These are phyloP conservation scores for Cossypha polioptera DNA, from an alignment of 2,797 vertebrate genomes.

Conservation along the genomic window DNA sequence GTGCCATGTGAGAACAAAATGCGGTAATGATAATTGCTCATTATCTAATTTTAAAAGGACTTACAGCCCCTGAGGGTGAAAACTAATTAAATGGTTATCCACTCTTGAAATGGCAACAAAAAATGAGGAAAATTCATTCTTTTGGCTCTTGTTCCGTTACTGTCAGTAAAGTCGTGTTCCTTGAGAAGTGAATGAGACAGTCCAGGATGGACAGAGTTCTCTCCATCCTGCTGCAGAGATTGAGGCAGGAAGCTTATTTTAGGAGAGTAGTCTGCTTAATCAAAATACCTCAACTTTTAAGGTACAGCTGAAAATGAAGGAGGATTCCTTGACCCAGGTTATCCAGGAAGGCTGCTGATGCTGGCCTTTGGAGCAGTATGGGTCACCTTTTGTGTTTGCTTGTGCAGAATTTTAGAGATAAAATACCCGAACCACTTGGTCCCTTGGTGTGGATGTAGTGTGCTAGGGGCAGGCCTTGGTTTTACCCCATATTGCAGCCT, in stretches of 20 bases:
- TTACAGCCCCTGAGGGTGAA: background rate
- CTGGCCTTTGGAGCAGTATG: background rate
- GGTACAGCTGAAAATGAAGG: background rate
- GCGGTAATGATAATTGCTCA: background rate
- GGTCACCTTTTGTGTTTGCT: background rate
- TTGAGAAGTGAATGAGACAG: background rate
- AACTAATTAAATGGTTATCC: background rate
- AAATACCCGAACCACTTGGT: background rate
- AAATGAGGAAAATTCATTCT: background rate
- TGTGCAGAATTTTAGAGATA: background rate
- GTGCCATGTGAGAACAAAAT: background rate
- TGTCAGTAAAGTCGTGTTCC: background rate
- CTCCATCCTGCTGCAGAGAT: background rate
- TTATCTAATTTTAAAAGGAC: slow-evolving; percentile 40
- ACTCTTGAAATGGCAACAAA: background rate
- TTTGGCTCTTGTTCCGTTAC: background rate
- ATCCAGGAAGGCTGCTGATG: background rate
- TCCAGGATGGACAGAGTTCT: background rate
- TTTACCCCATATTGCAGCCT: background rate
- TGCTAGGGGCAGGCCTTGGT: background rate
- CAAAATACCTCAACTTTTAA: background rate
- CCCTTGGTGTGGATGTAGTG: background rate
- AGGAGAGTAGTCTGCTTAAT: background rate
- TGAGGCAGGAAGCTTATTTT: background rate
- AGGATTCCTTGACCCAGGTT: background rate